Conservation (phyloP, 1,140 invertebrate species). For the Anoplophora glabripennis region DNA sequence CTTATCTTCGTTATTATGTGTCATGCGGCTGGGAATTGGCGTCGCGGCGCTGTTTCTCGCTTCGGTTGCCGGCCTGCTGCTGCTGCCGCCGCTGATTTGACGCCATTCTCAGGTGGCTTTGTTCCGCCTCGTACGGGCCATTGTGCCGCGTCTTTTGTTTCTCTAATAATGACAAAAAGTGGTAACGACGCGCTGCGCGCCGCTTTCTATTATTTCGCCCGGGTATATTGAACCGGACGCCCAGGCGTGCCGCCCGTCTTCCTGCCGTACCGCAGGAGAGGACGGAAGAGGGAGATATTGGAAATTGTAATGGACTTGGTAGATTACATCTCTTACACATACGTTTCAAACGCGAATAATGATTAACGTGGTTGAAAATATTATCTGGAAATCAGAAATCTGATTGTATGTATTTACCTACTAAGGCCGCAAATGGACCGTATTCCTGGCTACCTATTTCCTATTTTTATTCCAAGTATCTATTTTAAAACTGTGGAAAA, state of each 20-base stretch:
- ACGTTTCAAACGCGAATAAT: too few species aligned
- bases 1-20: constrained; percentile 48
- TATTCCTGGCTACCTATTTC: too few species aligned
- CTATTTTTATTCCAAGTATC: too few species aligned
- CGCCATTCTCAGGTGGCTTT: constrained; percentile 36
- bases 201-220: constrained; percentile 1
- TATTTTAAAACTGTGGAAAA: too few species aligned
- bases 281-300: too few species aligned
- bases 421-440: too few species aligned
- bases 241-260: not conserved
- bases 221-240: constrained; percentile 20
- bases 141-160: constrained; percentile 15
- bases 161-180: constrained; percentile 17
- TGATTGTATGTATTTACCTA: too few species aligned
- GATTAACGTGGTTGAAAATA: too few species aligned
- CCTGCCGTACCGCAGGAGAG: too few species aligned
- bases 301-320: too few species aligned
- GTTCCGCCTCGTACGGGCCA: constrained; percentile 25
- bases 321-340: too few species aligned
- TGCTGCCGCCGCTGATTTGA: constrained; percentile 26
- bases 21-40: constrained; percentile 48
- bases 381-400: too few species aligned
- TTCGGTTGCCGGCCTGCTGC: constrained; percentile 34
- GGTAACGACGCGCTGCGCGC: constrained; percentile 6
- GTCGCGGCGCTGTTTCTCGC: constrained; percentile 41